Conservation (phyloP, 2,113 vertebrate genomes). For the Calidris pygmaea region DNA sequence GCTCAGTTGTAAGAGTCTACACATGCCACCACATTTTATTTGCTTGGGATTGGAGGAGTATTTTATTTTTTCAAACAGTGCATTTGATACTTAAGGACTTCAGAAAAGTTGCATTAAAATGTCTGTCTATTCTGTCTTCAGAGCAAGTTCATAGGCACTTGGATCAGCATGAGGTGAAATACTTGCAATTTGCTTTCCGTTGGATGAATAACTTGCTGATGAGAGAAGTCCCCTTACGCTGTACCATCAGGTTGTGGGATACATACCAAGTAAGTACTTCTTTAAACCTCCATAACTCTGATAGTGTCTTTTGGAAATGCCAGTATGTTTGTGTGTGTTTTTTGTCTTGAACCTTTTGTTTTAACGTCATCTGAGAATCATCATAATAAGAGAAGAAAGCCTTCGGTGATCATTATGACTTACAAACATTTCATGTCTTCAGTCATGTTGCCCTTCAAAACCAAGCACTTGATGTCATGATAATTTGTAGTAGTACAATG, state of each 20-base stretch:
- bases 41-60: background rate
- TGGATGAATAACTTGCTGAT: constrained; percentile 99
- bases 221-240: constrained; percentile 91
- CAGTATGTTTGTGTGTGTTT: background rate
- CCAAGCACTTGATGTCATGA: background rate
- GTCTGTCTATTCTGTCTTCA: constrained; percentile 65
- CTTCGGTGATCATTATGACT: background rate
- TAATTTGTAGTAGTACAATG: background rate
- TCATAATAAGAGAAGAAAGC: background rate
- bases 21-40: background rate
- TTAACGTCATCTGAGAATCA: background rate
- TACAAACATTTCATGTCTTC: background rate
- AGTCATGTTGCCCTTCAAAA: background rate
- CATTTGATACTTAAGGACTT: background rate
- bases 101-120: background rate
- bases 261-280: constrained; percentile 89
- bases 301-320: background rate
- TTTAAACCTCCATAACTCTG: background rate
- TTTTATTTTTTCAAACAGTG: background rate
- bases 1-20: background rate
- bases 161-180: constrained; percentile 93
- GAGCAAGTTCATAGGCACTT: constrained; percentile 92
- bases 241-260: constrained; percentile 94
- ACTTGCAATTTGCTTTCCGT: constrained; percentile 96
- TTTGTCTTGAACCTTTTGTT: background rate